phyloP scores from a whole-genome alignment of 2,797 vertebrate genomes.

The Triplophysa bombifrons region DNA sequence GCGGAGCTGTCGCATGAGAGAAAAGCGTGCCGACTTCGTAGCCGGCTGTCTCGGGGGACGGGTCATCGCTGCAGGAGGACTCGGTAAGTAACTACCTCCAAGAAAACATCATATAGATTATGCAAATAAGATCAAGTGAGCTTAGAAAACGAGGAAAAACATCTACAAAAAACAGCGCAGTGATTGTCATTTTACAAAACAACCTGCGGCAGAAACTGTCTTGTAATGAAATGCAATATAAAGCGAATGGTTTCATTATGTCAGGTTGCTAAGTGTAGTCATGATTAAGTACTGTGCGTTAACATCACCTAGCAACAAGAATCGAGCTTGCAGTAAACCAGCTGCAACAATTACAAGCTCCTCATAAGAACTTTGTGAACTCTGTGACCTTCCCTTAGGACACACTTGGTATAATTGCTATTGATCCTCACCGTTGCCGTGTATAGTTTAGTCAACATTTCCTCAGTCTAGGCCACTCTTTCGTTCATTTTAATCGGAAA shows the following conservation, averaged over 20 bases:
- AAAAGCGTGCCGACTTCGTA: conserved; percentile 95
- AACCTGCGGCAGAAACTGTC: conserved; percentile 29
- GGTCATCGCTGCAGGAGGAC: conserved; percentile 87
- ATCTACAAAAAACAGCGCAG: conserved; percentile 12
- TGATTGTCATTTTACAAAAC: conserved; percentile 18
- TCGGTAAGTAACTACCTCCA: conserved; percentile 78
- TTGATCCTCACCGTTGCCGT: background rate
- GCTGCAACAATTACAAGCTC: conserved; percentile 7
- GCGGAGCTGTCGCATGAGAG: conserved; percentile 88
- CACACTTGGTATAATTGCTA: background rate
- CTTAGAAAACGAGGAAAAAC: conserved; percentile 7
- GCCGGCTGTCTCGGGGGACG: conserved; percentile 88
- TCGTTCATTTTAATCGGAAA: conserved; percentile 22
- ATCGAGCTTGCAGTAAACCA: conserved; percentile 4
- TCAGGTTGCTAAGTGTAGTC: conserved; percentile 7
- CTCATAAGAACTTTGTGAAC: conserved; percentile 28
- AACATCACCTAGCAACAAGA: conserved; percentile 40
- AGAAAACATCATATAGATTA: conserved; percentile 32
- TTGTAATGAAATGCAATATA: conserved; percentile 36
- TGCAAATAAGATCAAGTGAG: conserved; percentile 38
- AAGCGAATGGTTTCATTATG: conserved; percentile 45
- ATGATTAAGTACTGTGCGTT: conserved; percentile 27
- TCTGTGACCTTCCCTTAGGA: conserved; percentile 3
- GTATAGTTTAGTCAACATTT: background rate
- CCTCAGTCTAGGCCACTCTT: background rate